Percentiles rank a stretch among this genome's conserved stretches.
These are phyloP conservation scores for Sitta europaea DNA, from an alignment of 2,113 vertebrate species.

Conservation along the genomic window DNA sequence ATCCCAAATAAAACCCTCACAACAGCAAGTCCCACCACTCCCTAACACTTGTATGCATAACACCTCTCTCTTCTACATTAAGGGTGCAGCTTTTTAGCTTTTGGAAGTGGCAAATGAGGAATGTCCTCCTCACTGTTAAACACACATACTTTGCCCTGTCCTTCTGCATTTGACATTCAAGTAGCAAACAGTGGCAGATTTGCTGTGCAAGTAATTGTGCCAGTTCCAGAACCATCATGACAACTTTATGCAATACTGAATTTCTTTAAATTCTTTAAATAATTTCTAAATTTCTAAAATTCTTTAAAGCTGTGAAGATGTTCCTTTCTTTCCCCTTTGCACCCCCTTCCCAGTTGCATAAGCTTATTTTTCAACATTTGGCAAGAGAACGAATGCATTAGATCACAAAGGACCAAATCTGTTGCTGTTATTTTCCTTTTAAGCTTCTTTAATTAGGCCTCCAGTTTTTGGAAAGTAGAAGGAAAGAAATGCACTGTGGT, in stretches of 20 bases:
- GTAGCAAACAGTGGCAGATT: not conserved
- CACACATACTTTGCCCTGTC: not conserved
- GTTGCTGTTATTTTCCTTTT: conserved; percentile 10
- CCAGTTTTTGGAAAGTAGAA: not conserved
- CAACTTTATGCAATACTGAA: not conserved
- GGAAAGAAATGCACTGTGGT: not conserved
- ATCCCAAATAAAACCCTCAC: not conserved
- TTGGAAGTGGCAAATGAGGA: not conserved
- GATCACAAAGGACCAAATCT: conserved; percentile 35
- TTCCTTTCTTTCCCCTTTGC: not conserved
- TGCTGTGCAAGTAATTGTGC: not conserved
- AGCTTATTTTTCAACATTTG: conserved; percentile 35
- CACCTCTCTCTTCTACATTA: not conserved
- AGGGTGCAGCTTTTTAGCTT: not conserved
- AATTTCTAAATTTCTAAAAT: no score
- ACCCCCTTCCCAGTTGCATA: not conserved
- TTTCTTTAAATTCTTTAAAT: no score
- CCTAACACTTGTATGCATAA: not conserved
- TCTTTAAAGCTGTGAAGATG: not conserved
- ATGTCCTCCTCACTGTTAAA: not conserved
- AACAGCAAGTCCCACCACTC: not conserved
- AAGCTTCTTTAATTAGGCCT: conserved; percentile 23
- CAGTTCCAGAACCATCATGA: not conserved
- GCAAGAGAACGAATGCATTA: not conserved
- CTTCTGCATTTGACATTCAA: not conserved